Evolutionary conservation across 2,797 vertebrate species (phyloP).

Genomic region (Acanthis flammea): DNA sequence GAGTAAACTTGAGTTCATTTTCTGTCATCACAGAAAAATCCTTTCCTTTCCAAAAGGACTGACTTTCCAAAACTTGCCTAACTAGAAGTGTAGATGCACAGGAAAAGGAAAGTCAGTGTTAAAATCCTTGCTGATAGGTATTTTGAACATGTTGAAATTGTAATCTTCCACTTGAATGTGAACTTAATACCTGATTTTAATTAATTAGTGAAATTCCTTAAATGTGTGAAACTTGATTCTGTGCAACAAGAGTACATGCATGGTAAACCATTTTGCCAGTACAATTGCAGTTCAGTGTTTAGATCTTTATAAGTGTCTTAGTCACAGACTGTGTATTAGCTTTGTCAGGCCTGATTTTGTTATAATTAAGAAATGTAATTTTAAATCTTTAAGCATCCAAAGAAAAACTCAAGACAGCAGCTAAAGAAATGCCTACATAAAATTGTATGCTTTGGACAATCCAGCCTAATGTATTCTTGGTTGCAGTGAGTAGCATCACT

Average conservation of each 20-base stretch:
- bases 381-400: background rate
- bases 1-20: background rate
- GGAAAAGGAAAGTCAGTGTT: background rate
- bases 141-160: background rate
- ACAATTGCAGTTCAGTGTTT: background rate
- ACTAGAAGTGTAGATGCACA: background rate
- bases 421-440: background rate
- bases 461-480: background rate
- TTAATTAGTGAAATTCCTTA: background rate
- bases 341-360: background rate
- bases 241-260: background rate
- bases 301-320: background rate
- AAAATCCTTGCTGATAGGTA: background rate
- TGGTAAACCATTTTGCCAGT: fast-evolving
- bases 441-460: background rate
- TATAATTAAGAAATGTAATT: background rate
- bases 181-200: background rate
- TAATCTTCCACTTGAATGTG: background rate
- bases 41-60: background rate
- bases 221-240: background rate
- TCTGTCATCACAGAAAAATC: background rate
- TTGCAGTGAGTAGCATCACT: background rate
- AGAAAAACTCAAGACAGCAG: background rate
- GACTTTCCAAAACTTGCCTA: background rate
- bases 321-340: background rate